Conservation (phyloP, 30 jellyfish, hydroid and myxozoan genomes). For the Haliclystus octoradiatus region DNA sequence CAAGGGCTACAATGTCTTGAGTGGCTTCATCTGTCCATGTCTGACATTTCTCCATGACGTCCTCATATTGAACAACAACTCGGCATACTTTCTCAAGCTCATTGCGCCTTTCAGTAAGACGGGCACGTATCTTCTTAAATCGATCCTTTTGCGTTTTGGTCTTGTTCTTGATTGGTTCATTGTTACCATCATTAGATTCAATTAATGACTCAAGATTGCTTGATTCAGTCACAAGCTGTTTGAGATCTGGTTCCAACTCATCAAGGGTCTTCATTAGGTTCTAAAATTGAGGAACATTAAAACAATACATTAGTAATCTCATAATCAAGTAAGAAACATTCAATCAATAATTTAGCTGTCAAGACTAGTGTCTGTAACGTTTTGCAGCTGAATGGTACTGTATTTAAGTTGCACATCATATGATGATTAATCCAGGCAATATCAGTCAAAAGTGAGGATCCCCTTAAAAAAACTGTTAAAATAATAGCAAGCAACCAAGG, state of each 20-base stretch:
- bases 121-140: constrained; percentile 14
- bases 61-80: constrained; percentile 26
- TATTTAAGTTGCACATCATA: too few relatives aligned
- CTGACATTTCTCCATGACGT: constrained; percentile 15
- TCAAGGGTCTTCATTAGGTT: constrained; percentile 39
- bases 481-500: too few relatives aligned
- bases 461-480: too few relatives aligned
- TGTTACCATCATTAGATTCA: constrained; percentile 33
- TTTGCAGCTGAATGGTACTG: too few relatives aligned
- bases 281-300: constrained; percentile 11
- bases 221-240: constrained; percentile 23
- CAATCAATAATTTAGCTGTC: too few relatives aligned
- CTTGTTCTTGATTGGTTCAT: constrained; percentile 18
- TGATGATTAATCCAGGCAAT: too few relatives aligned
- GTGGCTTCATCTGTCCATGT: constrained; percentile 49
- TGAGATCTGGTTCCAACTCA: constrained; percentile 31
- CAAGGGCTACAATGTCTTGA: constrained; percentile 20
- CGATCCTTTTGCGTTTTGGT: constrained; percentile 29
- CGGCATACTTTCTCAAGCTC: constrained; percentile 37
- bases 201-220: constrained; percentile 29
- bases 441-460: too few relatives aligned
- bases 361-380: too few relatives aligned
- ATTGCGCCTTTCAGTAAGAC: constrained; percentile 22
- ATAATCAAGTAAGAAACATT: not conserved
- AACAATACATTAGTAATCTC: not conserved